Base-by-base conservation (phyloP, 2,888 invertebrate genomes). In the Erannis defoliaria region DNA sequence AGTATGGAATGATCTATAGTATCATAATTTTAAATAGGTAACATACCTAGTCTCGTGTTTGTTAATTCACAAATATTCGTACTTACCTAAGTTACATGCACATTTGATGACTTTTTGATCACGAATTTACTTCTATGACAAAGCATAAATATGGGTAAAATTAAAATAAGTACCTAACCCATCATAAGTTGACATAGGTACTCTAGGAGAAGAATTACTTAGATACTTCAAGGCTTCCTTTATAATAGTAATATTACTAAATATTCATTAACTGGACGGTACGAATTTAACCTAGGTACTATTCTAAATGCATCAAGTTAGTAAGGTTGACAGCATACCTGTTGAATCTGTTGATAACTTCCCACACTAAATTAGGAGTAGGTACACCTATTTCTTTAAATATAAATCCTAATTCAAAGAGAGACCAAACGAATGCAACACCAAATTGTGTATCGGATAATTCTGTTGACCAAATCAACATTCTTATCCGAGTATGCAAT, bases 241-340 rank as follows among this genome's bases (percentile, higher is more conserved):
- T n/a, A n/a, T n/a, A n/a, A n/a, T n/a, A n/a, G n/a, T n/a, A n/a
- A n/a, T n/a, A n/a, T n/a, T n/a, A 5, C 23, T 23, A 4, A 23
- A 4, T 23, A 23, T 23, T 23, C 23, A 23, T 23, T 23, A 4
- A 23, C 23, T 5, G 5, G 23, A 23, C 5, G 23, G 23, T 23
- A 5, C 5, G 23, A 4, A 23, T 14, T 12, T 2, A n/a, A n/a
- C 23, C 42, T 43, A 12, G 21, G n/a, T 21, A 23, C 23, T 31
- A 14, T 21, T 10, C 10, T 38, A 48, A 31, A 50, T 55, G 37
- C 51, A 55, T 62, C 40, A 40, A 61, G 21, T 50, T 40, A n/a
- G 18, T 16, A 45, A 45, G 61, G 61, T 51, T 23, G 38, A 31
- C 50, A 49, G 35, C 54, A 45, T 40, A 29, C 50, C 12, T 21